These are phyloP conservation scores for Tragelaphus imberbis DNA, from an alignment of 2,113 vertebrate genomes.

Conservation along the genomic window DNA sequence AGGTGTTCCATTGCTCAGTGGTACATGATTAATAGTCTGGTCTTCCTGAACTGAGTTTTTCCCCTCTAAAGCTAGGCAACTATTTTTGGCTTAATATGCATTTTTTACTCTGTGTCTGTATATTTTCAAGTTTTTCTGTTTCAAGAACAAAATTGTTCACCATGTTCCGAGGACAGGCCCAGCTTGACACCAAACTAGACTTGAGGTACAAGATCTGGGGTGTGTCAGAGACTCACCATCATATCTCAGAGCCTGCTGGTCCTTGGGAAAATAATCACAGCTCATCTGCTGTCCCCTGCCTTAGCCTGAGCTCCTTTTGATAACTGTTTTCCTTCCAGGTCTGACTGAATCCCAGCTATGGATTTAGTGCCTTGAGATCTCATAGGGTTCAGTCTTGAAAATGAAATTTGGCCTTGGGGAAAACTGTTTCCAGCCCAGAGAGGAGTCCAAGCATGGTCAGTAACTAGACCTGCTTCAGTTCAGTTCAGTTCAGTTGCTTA, in stretches of 20 bases:
- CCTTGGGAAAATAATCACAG: conserved; percentile 53
- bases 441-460: background rate
- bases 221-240: background rate
- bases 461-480: background rate
- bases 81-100: background rate
- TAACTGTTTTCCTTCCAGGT: background rate
- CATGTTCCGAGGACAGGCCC: background rate
- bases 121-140: background rate
- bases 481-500: too few relatives aligned
- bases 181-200: background rate
- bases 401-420: conserved; percentile 46
- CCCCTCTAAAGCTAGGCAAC: background rate
- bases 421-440: conserved; percentile 49
- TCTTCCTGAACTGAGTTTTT: background rate
- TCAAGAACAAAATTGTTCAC: background rate
- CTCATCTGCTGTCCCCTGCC: conserved; percentile 49
- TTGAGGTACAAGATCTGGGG: background rate
- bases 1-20: background rate
- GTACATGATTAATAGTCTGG: background rate
- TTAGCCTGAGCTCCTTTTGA: conserved; percentile 18
- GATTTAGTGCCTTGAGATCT: conserved; percentile 49
- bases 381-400: conserved; percentile 54
- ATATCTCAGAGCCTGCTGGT: conserved; percentile 53
- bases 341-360: conserved; percentile 30
- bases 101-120: background rate